These are phyloP conservation scores for Dicaeum eximium DNA, from an alignment of 2,113 vertebrate species.

Conservation along the genomic window DNA sequence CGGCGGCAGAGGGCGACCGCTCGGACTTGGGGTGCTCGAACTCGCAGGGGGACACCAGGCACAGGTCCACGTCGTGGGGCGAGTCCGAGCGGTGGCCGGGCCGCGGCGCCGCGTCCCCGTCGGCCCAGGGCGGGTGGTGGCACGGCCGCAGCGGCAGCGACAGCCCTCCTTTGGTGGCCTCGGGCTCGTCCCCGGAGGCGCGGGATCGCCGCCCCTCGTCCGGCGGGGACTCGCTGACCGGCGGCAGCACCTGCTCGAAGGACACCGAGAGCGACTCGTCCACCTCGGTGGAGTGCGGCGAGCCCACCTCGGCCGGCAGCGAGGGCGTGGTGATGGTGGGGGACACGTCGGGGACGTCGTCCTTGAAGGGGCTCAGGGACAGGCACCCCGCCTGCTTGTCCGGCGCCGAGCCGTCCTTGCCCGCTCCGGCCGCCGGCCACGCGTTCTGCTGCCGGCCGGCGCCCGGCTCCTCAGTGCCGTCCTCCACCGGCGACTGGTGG, in stretches of 20 bases:
- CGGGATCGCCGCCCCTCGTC: constrained; percentile 27
- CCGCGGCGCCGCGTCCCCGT: neutral
- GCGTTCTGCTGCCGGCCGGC: neutral
- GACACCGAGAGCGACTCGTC: constrained; percentile 88
- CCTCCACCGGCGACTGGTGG: constrained; percentile 75
- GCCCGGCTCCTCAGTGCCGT: constrained; percentile 50
- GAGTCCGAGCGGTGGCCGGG: constrained; percentile 69
- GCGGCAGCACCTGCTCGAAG: constrained; percentile 82
- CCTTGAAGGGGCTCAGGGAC: constrained; percentile 80
- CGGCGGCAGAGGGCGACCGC: constrained; percentile 18
- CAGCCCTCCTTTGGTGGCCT: constrained; percentile 37
- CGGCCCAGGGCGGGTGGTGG: constrained; percentile 53
- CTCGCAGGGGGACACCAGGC: constrained; percentile 92
- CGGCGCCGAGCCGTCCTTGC: constrained; percentile 62
- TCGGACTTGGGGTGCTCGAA: constrained; percentile 84
- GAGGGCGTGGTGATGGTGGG: constrained; percentile 84
- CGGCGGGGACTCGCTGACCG: constrained; percentile 69
- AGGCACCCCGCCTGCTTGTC: constrained; percentile 77
- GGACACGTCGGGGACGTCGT: constrained; percentile 75
- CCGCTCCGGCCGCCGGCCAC: neutral
- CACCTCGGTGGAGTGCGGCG: constrained; percentile 87
- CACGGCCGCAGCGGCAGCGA: constrained; percentile 77
- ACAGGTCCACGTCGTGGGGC: constrained; percentile 89
- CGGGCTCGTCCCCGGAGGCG: constrained; percentile 55
- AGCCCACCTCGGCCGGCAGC: constrained; percentile 84